Conservation (phyloP, 2,113 vertebrate genomes). For the Dinomys branickii region DNA sequence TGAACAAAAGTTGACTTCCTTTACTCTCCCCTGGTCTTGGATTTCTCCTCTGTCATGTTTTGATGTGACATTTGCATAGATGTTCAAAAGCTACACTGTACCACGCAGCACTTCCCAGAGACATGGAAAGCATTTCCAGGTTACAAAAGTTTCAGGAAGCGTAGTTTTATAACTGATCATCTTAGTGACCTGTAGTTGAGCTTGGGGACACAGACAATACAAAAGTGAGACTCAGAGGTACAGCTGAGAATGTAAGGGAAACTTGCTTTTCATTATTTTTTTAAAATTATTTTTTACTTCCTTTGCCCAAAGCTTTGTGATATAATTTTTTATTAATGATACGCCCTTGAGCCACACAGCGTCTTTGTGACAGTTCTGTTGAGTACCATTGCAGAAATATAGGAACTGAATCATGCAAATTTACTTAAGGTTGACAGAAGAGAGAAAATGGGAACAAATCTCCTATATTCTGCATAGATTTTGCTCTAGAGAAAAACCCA, state of each 20-base stretch:
- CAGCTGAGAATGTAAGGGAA: not conserved
- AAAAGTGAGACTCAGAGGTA: not conserved
- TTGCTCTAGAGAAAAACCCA: not conserved
- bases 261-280: not conserved
- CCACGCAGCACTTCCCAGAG: not conserved
- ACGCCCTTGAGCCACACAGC: conserved; percentile 18
- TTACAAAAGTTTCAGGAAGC: not conserved
- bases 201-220: not conserved
- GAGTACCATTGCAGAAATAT: not conserved
- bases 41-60: conserved; percentile 21
- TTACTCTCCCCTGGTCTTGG: not conserved
- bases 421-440: not conserved
- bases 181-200: conserved; percentile 35
- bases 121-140: not conserved
- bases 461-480: not conserved
- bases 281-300: conserved; percentile 39
- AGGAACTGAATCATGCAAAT: not conserved
- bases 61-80: not conserved
- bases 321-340: not conserved
- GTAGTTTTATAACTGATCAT: conserved; percentile 29
- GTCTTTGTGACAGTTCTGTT: not conserved
- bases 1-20: not conserved
- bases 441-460: not conserved
- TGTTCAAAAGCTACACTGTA: not conserved
- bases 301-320: conserved; percentile 13